A percentile compares a stretch with the other conserved stretches of the same genome.
These are phyloP conservation scores for Drosophila arawakana DNA, from an alignment of 1,140 invertebrate genomes.

Conservation along the genomic window DNA sequence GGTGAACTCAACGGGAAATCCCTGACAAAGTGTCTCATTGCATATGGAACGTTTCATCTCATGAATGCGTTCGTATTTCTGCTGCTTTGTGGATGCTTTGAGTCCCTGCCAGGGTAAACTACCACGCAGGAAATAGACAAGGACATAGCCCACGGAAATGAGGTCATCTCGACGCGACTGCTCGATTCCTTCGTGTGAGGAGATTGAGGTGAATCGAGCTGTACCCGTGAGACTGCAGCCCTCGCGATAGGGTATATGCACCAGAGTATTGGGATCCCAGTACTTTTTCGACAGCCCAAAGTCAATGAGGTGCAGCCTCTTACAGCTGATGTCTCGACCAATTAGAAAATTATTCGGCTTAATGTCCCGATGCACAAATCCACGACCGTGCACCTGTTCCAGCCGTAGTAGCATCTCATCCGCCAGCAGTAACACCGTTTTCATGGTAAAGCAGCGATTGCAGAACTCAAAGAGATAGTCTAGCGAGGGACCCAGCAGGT, in stretches of 20 bases:
- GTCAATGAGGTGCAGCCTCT: constrained; percentile 97
- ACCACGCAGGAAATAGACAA: constrained; percentile 97
- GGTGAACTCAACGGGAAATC: constrained; percentile 96
- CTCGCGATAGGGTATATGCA: constrained; percentile 96
- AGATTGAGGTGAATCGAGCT: constrained; percentile 97
- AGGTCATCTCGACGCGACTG: constrained; percentile 96
- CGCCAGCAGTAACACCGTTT: constrained; percentile 97
- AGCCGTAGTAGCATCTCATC: constrained; percentile 96
- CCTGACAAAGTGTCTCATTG: constrained; percentile 96
- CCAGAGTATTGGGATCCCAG: constrained; percentile 92
- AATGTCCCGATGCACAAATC: constrained; percentile 97
- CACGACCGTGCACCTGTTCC: constrained; percentile 96
- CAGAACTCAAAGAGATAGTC: constrained; percentile 99
- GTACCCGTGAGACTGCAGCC: constrained; percentile 98
- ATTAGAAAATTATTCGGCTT: constrained; percentile 99
- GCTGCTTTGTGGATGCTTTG: constrained; percentile 96
- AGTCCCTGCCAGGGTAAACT: constrained; percentile 97
- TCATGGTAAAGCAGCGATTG: constrained; percentile 96
- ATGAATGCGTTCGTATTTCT: constrained; percentile 98
- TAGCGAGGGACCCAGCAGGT: constrained; percentile 96
- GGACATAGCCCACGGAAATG: constrained; percentile 97
- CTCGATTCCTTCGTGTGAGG: constrained; percentile 96
- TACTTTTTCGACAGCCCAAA: constrained; percentile 98
- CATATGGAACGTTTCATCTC: constrained; percentile 98
- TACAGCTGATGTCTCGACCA: constrained; percentile 97